A percentile compares a stretch with the other conserved stretches of the same genome.
Evolutionary conservation across 1,140 invertebrate species (phyloP).

Genomic region (Ladona fulva): DNA sequence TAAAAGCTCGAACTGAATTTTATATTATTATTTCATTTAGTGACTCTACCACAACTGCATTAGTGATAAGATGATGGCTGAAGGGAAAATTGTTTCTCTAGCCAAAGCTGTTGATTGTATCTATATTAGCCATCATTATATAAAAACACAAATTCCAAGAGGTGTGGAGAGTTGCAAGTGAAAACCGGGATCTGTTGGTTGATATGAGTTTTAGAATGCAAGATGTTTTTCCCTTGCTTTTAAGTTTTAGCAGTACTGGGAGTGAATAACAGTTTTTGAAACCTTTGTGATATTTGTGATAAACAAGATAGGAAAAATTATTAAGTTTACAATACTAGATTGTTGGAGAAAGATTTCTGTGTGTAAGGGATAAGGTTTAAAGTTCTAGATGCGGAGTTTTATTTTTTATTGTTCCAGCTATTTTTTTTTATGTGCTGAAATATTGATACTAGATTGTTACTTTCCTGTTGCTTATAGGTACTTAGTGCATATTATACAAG

Average conservation of each 20-base stretch:
- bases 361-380: background rate
- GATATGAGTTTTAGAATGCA: too few species aligned
- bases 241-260: background rate
- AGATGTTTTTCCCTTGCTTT: too few species aligned
- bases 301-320: background rate
- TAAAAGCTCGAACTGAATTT: too few species aligned
- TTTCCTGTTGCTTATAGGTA: background rate
- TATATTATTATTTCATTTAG: too few species aligned
- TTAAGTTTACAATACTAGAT: background rate
- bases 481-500: background rate
- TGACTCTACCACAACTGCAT: too few species aligned
- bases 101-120: too few species aligned
- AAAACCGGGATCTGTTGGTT: too few species aligned
- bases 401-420: background rate
- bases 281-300: slow-evolving; percentile 4
- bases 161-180: too few species aligned
- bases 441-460: background rate
- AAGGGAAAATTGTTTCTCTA: too few species aligned
- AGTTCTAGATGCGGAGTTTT: background rate
- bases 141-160: too few species aligned
- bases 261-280: background rate
- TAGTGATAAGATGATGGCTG: too few species aligned
- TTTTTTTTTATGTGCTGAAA: background rate
- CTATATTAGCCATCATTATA: too few species aligned
- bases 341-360: background rate